Evolutionary conservation across 35 echinoderm and acorn worm genomes (phyloP), one percentile per base, ranked within the genome.

Genomic region (Ptychodera flava): DNA sequence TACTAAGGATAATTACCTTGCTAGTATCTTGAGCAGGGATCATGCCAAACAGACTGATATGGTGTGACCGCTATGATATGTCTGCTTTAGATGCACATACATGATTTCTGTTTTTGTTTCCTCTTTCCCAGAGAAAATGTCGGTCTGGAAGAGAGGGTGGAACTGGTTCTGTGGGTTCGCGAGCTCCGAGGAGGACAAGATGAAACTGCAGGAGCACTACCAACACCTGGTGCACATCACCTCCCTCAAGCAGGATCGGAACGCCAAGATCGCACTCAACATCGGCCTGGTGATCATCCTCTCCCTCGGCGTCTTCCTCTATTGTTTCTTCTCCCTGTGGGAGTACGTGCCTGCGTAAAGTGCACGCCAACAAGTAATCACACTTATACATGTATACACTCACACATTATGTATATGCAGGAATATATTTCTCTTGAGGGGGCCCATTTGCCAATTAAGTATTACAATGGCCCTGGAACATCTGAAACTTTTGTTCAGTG

Each of bases 141-240:
- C 34, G 0, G 12, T 14, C 29, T 90, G 79, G 81, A 78, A 77
- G 15, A 82, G 85, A 29, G 92, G 89, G 38, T 99, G 88, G 76
- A 80, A 92, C 28, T 94, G 96, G 85, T 99, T 99, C 86, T 99
- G 96, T 30, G 96, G 96, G 0, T 91, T 99, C 86, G 91, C 93
- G 16, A 76, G 86, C 33, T 36, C 93, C 1, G 31, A 53, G 0
- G 37, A 85, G 64, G 93, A 90, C 0, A 84, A 85, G 77, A 36
- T 77, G 78, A 86, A 85, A 31, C 89, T 85, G 0, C 85, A 89
- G 52, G 82, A 38, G 28, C 80, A 92, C 33, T 52, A 31, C 31
- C 31, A 38, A 28, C 85, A 82, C 27, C 85, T 78, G 35, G 96
- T 92, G 37, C 76, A 38, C 15, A 14, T 90, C 35, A 81, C 88